Percentiles rank a stretch among this genome's conserved stretches.
Conservation (phyloP, 2,888 invertebrate genomes). For the Antheraea assamensis region DNA sequence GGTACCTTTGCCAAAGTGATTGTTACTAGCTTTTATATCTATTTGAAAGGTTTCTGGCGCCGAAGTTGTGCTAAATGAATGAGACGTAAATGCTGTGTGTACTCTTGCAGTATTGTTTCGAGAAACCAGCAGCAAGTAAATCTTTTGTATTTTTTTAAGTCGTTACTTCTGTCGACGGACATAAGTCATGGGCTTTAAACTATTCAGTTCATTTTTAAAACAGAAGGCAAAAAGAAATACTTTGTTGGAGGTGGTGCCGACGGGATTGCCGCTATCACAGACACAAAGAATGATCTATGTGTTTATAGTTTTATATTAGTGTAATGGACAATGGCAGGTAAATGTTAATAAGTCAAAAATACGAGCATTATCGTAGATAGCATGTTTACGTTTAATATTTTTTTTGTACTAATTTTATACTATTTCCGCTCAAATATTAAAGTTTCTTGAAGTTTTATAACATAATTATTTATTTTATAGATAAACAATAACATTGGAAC, state of each 20-base stretch:
- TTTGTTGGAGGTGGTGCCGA: too few relatives aligned
- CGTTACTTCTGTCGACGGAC: not conserved
- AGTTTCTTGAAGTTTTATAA: too few relatives aligned
- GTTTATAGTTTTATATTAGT: not conserved
- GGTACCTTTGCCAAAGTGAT: conserved; percentile 48
- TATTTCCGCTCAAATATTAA: too few relatives aligned
- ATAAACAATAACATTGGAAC: too few relatives aligned
- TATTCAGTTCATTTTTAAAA: not conserved
- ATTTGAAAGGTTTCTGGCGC: conserved; percentile 39
- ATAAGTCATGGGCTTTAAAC: not conserved
- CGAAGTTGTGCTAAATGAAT: conserved; percentile 23
- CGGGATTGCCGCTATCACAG: too few relatives aligned
- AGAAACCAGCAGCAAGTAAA: conserved; percentile 11
- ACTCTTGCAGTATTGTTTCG: conserved; percentile 4
- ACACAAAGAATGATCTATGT: too few relatives aligned
- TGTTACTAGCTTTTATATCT: conserved; percentile 49
- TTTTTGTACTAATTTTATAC: too few relatives aligned
- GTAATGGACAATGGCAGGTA: not conserved
- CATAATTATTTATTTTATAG: too few relatives aligned
- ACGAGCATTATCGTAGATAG: not conserved
- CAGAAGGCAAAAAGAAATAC: too few relatives aligned
- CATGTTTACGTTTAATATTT: not conserved
- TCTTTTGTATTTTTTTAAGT: conserved; percentile 5
- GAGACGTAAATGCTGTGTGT: conserved; percentile 5
- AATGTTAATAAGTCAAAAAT: not conserved